phyloP scores from a whole-genome alignment of 2,888 invertebrate species.

The Maniola hyperantus region DNA sequence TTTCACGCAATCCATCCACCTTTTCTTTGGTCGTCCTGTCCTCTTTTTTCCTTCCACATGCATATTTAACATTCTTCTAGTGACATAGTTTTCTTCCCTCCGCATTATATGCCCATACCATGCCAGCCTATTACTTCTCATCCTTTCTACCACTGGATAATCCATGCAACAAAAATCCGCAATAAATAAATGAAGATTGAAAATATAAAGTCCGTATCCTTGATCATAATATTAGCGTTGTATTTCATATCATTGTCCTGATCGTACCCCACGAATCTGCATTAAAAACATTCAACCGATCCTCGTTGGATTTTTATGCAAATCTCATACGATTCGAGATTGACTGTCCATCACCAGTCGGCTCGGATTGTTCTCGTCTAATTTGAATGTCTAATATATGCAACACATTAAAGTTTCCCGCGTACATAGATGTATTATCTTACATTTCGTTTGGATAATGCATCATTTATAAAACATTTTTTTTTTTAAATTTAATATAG shows the following conservation, averaged over 20 bases:
- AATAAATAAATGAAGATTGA: constrained; percentile 8
- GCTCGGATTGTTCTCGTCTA: constrained; percentile 66
- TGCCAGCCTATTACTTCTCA: too few relatives aligned
- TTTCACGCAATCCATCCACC: too few relatives aligned
- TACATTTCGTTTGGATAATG: background rate
- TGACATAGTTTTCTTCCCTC: too few relatives aligned
- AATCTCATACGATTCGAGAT: constrained; percentile 67
- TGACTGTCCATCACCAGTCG: constrained; percentile 74
- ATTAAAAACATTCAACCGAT: constrained; percentile 65
- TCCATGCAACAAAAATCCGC: background rate
- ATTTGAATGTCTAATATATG: constrained; percentile 75
- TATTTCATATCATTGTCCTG: constrained; percentile 54
- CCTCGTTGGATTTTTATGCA: constrained; percentile 71
- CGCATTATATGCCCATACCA: too few relatives aligned
- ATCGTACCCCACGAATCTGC: constrained; percentile 66
- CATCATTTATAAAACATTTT: background rate
- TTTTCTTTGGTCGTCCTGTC: too few relatives aligned
- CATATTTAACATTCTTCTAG: too few relatives aligned
- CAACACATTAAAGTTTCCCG: constrained; percentile 42
- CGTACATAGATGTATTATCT: constrained; percentile 11
- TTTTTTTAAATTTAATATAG: background rate
- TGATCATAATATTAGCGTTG: constrained; percentile 31
- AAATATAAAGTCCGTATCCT: constrained; percentile 4
- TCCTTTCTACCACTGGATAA: too few relatives aligned
- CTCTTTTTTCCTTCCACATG: too few relatives aligned